These are phyloP conservation scores for Chaetorhynchus papuensis DNA, from an alignment of 2,113 vertebrate species.

Conservation along the genomic window DNA sequence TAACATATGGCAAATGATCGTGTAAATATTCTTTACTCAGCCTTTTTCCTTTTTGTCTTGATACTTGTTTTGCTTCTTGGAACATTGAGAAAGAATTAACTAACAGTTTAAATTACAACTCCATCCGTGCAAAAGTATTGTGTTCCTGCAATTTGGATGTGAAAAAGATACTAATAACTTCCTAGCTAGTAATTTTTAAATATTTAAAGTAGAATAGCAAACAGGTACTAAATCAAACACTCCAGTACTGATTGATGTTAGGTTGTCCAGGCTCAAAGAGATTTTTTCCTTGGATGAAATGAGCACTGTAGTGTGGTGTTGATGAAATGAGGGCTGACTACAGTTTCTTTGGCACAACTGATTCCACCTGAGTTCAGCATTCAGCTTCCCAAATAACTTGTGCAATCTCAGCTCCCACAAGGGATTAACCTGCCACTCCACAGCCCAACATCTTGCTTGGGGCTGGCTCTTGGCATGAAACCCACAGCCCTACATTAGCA, in stretches of 20 bases:
- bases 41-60: not conserved
- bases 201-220: not conserved
- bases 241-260: not conserved
- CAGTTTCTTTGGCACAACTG: not conserved
- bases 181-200: not conserved
- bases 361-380: not conserved
- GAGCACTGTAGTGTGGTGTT: not conserved
- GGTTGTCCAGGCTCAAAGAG: not conserved
- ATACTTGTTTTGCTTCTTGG: not conserved
- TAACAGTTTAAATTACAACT: not conserved
- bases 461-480: not conserved
- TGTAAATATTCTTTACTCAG: not conserved
- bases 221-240: not conserved
- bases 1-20: not conserved
- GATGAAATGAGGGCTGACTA: not conserved
- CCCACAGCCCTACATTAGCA: not conserved
- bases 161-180: not conserved
- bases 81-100: not conserved
- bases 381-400: not conserved
- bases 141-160: not conserved
- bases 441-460: not conserved
- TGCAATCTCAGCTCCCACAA: not conserved
- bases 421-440: not conserved
- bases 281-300: not conserved
- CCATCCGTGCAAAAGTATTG: not conserved